Evolutionary conservation across 2,797 vertebrate species (phyloP).

Genomic region (Pelobates cultripes): DNA sequence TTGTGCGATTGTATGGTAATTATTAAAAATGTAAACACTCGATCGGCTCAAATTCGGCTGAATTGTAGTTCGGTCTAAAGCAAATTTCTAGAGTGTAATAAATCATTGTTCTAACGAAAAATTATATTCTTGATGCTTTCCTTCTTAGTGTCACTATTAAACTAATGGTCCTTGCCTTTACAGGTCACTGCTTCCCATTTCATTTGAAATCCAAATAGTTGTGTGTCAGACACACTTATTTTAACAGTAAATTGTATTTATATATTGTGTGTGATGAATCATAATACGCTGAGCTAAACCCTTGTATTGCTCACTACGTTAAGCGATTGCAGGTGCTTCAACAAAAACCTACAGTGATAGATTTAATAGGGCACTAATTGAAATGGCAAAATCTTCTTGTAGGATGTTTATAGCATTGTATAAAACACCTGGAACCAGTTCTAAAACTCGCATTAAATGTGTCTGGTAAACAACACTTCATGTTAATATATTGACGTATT

Average conservation of each 20-base stretch:
- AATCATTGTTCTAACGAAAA: too few species aligned
- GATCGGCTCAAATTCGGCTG: too few species aligned
- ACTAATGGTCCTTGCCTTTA: conserved; percentile 7
- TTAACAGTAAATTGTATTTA: background rate
- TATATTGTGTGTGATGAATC: background rate
- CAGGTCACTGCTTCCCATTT: conserved; percentile 24
- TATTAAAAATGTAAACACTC: too few species aligned
- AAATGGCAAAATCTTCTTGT: conserved; percentile 32
- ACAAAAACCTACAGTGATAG: conserved; percentile 35
- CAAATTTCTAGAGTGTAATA: too few species aligned
- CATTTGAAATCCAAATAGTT: background rate
- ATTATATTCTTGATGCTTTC: background rate
- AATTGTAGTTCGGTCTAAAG: too few species aligned
- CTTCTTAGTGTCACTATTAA: background rate
- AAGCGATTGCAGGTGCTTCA: conserved; percentile 28
- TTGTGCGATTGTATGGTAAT: too few species aligned
- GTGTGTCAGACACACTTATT: too few species aligned
- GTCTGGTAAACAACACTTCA: conserved; percentile 24
- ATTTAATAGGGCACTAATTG: conserved; percentile 47
- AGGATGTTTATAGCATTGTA: conserved; percentile 37
- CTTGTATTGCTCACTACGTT: background rate
- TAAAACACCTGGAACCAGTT: conserved; percentile 8
- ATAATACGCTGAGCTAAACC: background rate
- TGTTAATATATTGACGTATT: conserved; percentile 22
- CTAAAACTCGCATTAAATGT: conserved; percentile 35